Percentiles rank a stretch among this genome's conserved stretches.
Conservation (phyloP, 2,888 invertebrate species). For the Heliconius ismenius region DNA sequence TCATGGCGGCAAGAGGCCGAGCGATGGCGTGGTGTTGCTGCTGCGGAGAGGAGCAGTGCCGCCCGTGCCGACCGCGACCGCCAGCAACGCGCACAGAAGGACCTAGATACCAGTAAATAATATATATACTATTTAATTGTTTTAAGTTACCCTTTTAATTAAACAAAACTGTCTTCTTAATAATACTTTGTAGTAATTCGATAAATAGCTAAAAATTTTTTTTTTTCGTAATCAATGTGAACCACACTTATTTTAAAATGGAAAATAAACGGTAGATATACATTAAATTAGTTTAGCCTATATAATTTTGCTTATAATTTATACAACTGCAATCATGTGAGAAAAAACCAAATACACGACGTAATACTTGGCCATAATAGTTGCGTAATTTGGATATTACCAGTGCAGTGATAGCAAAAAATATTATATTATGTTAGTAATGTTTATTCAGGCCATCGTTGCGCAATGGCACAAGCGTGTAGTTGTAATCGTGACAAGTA, state of each 20-base stretch:
- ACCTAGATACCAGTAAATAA: constrained; percentile 73
- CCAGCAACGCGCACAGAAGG: constrained; percentile 75
- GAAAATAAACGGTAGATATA: no score
- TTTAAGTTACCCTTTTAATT: background rate
- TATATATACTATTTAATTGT: background rate
- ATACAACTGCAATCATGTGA: background rate
- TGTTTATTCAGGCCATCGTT: background rate
- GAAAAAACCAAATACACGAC: background rate
- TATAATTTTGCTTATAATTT: background rate
- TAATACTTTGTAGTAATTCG: background rate
- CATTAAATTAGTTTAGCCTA: no score
- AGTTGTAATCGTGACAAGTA: no score
- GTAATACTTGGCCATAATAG: background rate
- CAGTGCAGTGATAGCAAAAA: no score
- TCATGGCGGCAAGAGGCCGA: constrained; percentile 75
- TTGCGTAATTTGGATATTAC: constrained; percentile 2
- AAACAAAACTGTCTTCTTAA: background rate
- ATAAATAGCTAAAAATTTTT: background rate
- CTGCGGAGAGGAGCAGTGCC: constrained; percentile 72
- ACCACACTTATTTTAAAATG: background rate
- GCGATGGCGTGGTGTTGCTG: constrained; percentile 76
- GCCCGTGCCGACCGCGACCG: constrained; percentile 75
- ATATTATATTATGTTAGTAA: background rate
- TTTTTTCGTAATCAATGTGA: background rate
- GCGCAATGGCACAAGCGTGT: no score